These are phyloP conservation scores for Falco peregrinus DNA, from an alignment of 2,797 vertebrate genomes.

Conservation along the genomic window DNA sequence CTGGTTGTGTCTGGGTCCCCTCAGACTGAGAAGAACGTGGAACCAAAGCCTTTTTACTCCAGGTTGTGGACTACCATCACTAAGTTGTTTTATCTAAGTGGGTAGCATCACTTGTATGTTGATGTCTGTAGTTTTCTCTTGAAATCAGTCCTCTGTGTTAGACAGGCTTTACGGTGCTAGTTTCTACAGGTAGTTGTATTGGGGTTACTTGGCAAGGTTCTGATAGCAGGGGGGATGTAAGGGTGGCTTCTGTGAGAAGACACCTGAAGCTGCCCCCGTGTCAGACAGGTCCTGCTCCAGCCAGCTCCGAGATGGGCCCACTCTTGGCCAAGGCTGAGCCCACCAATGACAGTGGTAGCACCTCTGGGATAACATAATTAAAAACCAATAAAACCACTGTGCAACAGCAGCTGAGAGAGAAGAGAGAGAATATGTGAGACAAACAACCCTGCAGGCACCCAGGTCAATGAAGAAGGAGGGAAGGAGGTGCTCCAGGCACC, in stretches of 20 bases:
- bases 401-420: not conserved
- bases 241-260: no score
- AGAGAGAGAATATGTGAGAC: not conserved
- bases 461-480: not conserved
- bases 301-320: no score
- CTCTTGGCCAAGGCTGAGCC: not conserved
- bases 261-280: no score
- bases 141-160: not conserved
- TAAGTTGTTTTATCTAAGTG: not conserved
- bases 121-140: not conserved
- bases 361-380: not conserved
- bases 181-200: not conserved
- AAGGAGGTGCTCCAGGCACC: rapidly evolving
- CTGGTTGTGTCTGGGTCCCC: not conserved
- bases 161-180: not conserved
- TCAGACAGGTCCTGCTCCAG: no score
- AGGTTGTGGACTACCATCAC: not conserved
- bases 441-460: not conserved
- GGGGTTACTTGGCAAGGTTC: not conserved
- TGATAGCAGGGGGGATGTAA: not conserved
- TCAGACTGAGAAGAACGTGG: not conserved
- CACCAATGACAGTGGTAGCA: rapidly evolving
- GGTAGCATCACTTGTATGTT: not conserved
- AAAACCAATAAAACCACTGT: not conserved
- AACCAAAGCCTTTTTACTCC: not conserved